These are phyloP conservation scores for Scatophagus argus DNA, from an alignment of 2,113 vertebrate species.

Conservation along the genomic window DNA sequence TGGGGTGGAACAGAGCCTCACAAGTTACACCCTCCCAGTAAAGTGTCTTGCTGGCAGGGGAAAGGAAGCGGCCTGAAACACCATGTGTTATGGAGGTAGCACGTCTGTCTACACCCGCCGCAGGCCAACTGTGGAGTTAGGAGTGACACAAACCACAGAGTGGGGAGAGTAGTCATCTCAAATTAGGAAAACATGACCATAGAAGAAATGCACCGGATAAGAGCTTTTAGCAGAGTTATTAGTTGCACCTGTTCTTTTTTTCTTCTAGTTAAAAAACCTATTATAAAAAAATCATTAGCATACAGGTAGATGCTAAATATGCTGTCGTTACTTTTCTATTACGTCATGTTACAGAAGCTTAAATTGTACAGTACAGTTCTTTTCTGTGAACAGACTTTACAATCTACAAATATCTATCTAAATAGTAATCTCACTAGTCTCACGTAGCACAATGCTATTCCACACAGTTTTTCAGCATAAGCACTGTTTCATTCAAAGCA, in stretches of 20 bases:
- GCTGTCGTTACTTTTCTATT: neutral
- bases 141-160: conserved; percentile 31
- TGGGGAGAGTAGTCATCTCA: conserved; percentile 3
- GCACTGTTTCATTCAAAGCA: no score
- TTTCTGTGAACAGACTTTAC: no score
- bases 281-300: no score
- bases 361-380: neutral
- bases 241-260: neutral
- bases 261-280: neutral
- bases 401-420: no score
- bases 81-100: conserved; percentile 45
- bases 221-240: neutral
- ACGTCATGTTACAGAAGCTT: neutral
- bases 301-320: neutral
- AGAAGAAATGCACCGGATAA: neutral
- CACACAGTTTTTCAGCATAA: no score
- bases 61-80: conserved; percentile 20
- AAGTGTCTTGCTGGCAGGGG: conserved; percentile 22
- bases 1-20: conserved; percentile 31
- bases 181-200: conserved; percentile 1
- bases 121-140: conserved; percentile 36
- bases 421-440: no score
- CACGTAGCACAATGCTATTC: no score
- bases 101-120: conserved; percentile 38
- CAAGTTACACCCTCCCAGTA: conserved; percentile 6